Percentiles rank a stretch among this genome's conserved stretches.
These are phyloP conservation scores for Amphibalanus amphitrite DNA, from an alignment of 1,140 invertebrate genomes.

Conservation along the genomic window DNA sequence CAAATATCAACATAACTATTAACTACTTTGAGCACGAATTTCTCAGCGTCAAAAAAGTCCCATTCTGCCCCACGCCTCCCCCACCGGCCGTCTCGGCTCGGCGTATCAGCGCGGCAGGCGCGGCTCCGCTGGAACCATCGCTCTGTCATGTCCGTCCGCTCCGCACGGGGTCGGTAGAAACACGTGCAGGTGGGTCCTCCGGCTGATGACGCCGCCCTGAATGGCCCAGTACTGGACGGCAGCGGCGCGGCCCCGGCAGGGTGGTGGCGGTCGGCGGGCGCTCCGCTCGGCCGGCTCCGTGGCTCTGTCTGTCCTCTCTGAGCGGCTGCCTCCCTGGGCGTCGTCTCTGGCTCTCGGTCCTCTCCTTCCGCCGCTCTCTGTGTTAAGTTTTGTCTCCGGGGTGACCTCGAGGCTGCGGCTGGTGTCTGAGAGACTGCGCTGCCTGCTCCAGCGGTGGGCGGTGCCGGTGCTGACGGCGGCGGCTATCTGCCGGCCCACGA, in stretches of 20 bases:
- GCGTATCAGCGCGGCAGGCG: too few relatives aligned
- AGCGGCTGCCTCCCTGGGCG: too few relatives aligned
- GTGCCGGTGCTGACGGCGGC: neutral
- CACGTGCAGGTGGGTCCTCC: neutral
- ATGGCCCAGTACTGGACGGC: neutral
- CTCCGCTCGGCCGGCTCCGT: neutral
- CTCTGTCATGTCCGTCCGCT: neutral
- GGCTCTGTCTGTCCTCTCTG: neutral
- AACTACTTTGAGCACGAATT: too few relatives aligned
- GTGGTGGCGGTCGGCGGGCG: too few relatives aligned
- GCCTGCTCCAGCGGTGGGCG: neutral
- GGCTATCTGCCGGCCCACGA: neutral
- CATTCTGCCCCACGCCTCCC: too few relatives aligned
- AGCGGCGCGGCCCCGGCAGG: neutral
- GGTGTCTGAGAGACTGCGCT: neutral
- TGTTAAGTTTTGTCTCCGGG: too few relatives aligned
- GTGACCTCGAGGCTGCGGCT: neutral
- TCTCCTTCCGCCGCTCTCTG: too few relatives aligned
- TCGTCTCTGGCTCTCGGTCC: neutral
- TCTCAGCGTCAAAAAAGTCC: too few relatives aligned
- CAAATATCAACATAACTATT: too few relatives aligned
- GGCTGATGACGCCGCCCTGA: neutral
- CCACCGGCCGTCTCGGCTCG: too few relatives aligned
- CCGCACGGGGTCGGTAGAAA: neutral
- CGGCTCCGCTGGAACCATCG: too few relatives aligned